A percentile compares a stretch with the other conserved stretches of the same genome.
Evolutionary conservation across 2,888 invertebrate species (phyloP).

Genomic region (Patella caerulea): DNA sequence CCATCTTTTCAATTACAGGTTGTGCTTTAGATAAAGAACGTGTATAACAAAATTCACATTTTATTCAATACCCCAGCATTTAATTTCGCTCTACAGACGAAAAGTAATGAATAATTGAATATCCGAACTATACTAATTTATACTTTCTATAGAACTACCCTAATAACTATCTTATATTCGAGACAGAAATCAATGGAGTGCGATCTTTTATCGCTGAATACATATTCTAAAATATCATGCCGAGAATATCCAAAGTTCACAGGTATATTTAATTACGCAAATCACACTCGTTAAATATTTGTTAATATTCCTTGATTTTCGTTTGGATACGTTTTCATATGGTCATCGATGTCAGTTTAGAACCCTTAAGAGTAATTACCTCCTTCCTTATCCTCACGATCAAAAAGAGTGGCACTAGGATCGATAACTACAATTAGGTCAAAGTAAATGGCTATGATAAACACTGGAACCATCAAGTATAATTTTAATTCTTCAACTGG

Average conservation of each 20-base stretch:
- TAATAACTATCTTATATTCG: not conserved
- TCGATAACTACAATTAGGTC: constrained; percentile 8
- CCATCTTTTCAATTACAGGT: no score
- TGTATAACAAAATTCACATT: no score
- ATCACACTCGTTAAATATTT: no score
- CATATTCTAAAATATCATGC: no score
- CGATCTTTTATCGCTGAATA: no score
- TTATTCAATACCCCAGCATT: no score
- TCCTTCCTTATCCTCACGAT: not conserved
- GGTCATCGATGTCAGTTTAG: constrained; percentile 3
- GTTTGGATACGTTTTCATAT: not conserved
- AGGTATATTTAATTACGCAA: no score
- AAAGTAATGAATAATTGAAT: constrained; percentile 7
- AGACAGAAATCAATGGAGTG: constrained; percentile 1
- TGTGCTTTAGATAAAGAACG: no score
- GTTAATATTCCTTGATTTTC: no score
- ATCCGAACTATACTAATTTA: not conserved
- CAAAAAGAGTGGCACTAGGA: not conserved
- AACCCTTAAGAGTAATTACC: not conserved
- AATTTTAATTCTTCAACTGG: not conserved
- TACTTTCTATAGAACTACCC: no score
- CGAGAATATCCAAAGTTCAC: no score
- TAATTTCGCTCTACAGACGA: not conserved
- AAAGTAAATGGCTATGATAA: not conserved
- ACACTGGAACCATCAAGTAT: not conserved